Evolutionary conservation across 2,888 invertebrate species (phyloP).

Genomic region (Dryobota labecula): DNA sequence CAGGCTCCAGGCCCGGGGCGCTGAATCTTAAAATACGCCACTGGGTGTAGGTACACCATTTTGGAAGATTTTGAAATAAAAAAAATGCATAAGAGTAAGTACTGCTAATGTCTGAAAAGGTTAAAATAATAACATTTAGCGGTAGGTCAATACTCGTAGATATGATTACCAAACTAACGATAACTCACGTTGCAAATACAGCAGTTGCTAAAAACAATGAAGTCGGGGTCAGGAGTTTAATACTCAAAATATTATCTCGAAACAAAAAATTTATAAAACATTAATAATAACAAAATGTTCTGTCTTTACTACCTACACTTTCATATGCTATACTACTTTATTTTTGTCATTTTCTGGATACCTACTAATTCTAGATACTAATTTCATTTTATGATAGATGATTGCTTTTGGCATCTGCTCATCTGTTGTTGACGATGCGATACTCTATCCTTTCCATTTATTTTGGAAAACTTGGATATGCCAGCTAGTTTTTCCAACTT

Average conservation of each 20-base stretch:
- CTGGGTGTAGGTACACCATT: no score
- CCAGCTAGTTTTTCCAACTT: background rate
- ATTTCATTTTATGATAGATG: background rate
- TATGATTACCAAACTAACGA: constrained; percentile 9
- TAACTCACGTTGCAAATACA: background rate
- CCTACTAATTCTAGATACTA: background rate
- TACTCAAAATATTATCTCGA: constrained; percentile 12
- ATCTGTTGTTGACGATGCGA: background rate
- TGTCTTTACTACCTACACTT: no score
- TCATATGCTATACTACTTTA: no score
- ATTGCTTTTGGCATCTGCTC: background rate
- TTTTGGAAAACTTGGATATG: background rate
- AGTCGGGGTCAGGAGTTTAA: background rate
- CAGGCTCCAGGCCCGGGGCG: no score
- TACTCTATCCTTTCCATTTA: background rate
- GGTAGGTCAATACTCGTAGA: background rate
- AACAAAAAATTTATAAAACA: background rate
- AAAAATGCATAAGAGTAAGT: background rate
- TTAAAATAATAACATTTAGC: constrained; percentile 6
- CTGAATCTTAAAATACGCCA: no score
- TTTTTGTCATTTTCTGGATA: no score
- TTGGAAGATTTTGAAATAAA: background rate
- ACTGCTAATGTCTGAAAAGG: background rate
- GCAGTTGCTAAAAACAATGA: background rate
- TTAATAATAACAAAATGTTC: background rate